Evolutionary conservation across 2,797 vertebrate species (phyloP).

Genomic region (Diceros bicornis): DNA sequence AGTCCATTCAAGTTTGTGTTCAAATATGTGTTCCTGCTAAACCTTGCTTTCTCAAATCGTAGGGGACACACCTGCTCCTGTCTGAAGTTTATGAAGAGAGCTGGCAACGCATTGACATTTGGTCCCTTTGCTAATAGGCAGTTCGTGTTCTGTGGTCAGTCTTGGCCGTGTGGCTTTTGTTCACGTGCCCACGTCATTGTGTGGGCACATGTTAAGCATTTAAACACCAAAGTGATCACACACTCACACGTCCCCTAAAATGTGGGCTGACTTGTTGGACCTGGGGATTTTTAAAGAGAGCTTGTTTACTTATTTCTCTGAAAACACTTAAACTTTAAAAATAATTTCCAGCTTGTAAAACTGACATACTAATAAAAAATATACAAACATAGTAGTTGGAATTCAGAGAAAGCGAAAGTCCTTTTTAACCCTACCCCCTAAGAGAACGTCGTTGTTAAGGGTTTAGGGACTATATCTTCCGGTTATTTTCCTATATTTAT

Average conservation of each 20-base stretch:
- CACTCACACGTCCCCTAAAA: constrained; percentile 36
- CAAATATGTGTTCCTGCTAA: not conserved
- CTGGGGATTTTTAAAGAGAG: not conserved
- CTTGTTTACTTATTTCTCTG: constrained; percentile 64
- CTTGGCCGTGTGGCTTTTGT: constrained; percentile 44
- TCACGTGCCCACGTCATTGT: constrained; percentile 25
- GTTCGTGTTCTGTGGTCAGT: constrained; percentile 55
- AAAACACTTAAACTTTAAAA: constrained; percentile 64
- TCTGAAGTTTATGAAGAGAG: not conserved
- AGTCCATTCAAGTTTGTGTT: not conserved
- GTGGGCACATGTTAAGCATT: constrained; percentile 60
- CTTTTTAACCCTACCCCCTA: not conserved
- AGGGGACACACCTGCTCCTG: not conserved
- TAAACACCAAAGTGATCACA: constrained; percentile 63
- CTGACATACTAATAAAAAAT: constrained; percentile 48
- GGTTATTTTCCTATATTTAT: not conserved
- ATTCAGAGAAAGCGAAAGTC: constrained; percentile 59
- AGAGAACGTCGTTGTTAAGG: not conserved
- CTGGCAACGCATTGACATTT: not conserved
- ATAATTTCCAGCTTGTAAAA: constrained; percentile 57
- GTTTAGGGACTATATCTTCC: not conserved
- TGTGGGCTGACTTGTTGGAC: constrained; percentile 40
- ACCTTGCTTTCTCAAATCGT: not conserved
- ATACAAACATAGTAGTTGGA: constrained; percentile 48
- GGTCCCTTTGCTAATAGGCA: constrained; percentile 20